phyloP scores from a whole-genome alignment of 1,140 invertebrate genomes.

The Tetraneura akinire region DNA sequence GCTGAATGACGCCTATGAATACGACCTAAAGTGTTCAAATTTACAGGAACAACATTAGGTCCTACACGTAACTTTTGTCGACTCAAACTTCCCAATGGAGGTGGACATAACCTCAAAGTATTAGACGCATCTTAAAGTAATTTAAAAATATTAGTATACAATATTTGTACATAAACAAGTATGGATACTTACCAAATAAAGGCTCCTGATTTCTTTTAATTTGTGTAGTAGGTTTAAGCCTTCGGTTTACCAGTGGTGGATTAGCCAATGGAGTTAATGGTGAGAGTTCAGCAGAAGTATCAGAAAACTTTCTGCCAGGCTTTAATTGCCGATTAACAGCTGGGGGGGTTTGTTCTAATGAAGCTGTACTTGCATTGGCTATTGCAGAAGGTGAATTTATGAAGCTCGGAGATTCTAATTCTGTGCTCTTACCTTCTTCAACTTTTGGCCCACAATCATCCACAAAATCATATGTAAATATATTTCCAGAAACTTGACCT shows the following conservation, averaged over 20 bases:
- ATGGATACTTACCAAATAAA: slow-evolving; percentile 34
- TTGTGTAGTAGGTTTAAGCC: slow-evolving; percentile 59
- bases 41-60: slow-evolving; percentile 58
- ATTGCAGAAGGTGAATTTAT: slow-evolving; percentile 58
- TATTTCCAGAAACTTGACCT: slow-evolving; percentile 60
- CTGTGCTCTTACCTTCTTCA: slow-evolving; percentile 41
- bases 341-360: slow-evolving; percentile 65
- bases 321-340: slow-evolving; percentile 78
- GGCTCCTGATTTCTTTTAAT: slow-evolving; percentile 48
- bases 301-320: slow-evolving; percentile 68
- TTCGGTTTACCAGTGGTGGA: slow-evolving; percentile 64
- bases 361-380: slow-evolving; percentile 34
- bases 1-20: slow-evolving; percentile 51
- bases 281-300: slow-evolving; percentile 58
- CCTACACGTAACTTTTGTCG: slow-evolving; percentile 56
- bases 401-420: slow-evolving; percentile 64
- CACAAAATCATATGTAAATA: slow-evolving; percentile 65
- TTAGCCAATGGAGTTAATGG: slow-evolving; percentile 57
- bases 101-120: slow-evolving; percentile 55
- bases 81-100: slow-evolving; percentile 54
- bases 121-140: slow-evolving; percentile 31
- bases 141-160: not conserved
- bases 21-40: slow-evolving; percentile 22
- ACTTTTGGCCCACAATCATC: slow-evolving; percentile 32
- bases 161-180: slow-evolving; percentile 1